Evolutionary conservation across 2,888 invertebrate genomes (phyloP), one percentile per base, ranked within the genome.

Genomic region (Synanthedon formicaeformis): DNA sequence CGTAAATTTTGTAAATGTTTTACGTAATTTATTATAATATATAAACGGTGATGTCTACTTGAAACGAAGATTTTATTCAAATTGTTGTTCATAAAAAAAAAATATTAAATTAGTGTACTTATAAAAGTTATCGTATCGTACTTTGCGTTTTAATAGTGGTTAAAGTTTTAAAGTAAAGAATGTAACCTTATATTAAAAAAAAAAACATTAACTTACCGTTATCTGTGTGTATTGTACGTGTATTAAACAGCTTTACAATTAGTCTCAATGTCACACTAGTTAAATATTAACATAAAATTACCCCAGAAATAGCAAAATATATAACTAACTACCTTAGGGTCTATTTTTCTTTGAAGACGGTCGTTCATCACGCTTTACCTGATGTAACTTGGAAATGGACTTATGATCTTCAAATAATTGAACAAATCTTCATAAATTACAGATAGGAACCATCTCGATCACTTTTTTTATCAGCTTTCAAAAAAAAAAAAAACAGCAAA

Each of bases 181-280:
- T 65, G 60, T 69, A 68, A 70, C 58, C 56, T 60, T 66, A 66
- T 66, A 67, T 16, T n/a, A 4, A 4, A 23, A 23, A 23, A 23
- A 23, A 34, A 11, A 40, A 51, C 40, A 13, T 40, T 13, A 13
- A 51, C 40, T 13, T 11, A 51, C 67, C 66, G 71, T 67, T 72
- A 62, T 68, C 65, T 74, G 71, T 71, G 74, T 74, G 73, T 77
- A 71, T 67, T 71, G 40, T 66, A 61, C 69, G 65, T 77, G 72
- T 75, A 76, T 72, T 23, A 75, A 71, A 73, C 67, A 63, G 78
- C 79, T 81, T 78, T 58, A 64, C 78, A 81, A 73, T 68, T 53
- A 53, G 71, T 79, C 73, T 77, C 77, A 73, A 71, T 64, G 61
- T 51, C 69, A 63, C 70, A 69, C 73, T 66, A 61, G 61, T 61